Evolutionary conservation across 2,797 vertebrate species (phyloP), one percentile per base, ranked within the genome.

Genomic region (Fundulus diaphanus): DNA sequence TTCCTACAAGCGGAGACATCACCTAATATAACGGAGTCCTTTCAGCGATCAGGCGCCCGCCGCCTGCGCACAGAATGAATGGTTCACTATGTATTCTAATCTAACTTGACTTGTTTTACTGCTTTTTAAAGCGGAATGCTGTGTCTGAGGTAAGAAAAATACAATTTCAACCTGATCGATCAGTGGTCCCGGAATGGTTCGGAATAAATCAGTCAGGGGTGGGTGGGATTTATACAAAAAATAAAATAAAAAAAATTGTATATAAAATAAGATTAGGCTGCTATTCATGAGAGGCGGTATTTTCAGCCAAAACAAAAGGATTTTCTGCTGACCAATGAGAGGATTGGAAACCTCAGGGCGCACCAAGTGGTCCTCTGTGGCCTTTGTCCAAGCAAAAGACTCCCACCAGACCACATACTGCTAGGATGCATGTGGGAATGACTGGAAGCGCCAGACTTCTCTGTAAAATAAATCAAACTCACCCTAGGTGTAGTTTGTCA

Each of bases 1-100:
- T 63, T 71, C 66, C 63, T 70, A 63, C 71, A 85, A 76, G 48
- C 82, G 73, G 87, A 90, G 89, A 90, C 89, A 37, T 80, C 88
- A 78, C 81, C 37, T 85, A 70, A 88, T 70, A 94, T 93, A 94
- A 93, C 92, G 86, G 90, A 75, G 82, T 91, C 88, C 87, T 90
- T 93, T 93, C 88, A 94, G 91, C 77, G 77, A 51, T 79, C 74
- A 79, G 87, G 79, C 86, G 75, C 85, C 81, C 77, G 82, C 85
- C 77, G 74, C 81, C 77, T 74, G 74, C 74, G 49, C 42, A 57
- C 70, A 85, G 82, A 79, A 93, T 94, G 92, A 93, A 94, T 92
- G 90, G 86, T 37, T 92, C 87, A 79, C 89, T 94, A 87, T 91
- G 85, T 91, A 74, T 89, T 87, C 88, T 90, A 65, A 85, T 85